Conservation (phyloP, 2,888 invertebrate genomes). For the Amblyjoppa fuscipennis region DNA sequence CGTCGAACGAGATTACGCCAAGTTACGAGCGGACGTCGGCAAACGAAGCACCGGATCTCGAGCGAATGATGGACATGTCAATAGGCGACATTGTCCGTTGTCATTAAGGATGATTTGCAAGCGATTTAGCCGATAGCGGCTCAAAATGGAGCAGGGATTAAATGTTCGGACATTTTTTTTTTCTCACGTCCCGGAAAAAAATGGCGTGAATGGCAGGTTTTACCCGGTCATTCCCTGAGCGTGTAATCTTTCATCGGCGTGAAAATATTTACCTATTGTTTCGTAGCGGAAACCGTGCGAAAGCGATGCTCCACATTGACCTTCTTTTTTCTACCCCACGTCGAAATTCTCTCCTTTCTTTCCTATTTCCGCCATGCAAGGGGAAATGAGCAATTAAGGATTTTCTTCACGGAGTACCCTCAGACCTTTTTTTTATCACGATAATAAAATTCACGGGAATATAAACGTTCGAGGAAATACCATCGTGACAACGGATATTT, state of each 20-base stretch:
- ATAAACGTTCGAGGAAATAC: background rate
- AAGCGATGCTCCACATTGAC: background rate
- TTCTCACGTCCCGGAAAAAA: background rate
- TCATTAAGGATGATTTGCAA: background rate
- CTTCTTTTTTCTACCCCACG: background rate
- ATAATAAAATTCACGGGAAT: background rate
- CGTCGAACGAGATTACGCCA: background rate
- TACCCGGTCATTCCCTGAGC: background rate
- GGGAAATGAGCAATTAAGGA: slow-evolving; percentile 5
- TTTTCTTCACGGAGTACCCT: background rate
- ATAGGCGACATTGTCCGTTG: background rate
- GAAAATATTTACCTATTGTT: background rate
- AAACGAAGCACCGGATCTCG: background rate
- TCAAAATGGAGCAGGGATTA: background rate
- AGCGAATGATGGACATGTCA: background rate
- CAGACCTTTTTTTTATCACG: background rate
- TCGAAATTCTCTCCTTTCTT: background rate
- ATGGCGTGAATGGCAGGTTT: background rate
- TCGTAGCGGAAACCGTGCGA: background rate
- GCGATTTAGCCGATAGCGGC: background rate
- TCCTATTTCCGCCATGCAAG: background rate
- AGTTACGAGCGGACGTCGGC: background rate
- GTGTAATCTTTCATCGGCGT: background rate
- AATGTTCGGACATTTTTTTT: background rate
- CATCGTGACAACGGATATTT: background rate